Conservation (phyloP, 1,140 invertebrate genomes). For the Tetragonula clypearis region DNA sequence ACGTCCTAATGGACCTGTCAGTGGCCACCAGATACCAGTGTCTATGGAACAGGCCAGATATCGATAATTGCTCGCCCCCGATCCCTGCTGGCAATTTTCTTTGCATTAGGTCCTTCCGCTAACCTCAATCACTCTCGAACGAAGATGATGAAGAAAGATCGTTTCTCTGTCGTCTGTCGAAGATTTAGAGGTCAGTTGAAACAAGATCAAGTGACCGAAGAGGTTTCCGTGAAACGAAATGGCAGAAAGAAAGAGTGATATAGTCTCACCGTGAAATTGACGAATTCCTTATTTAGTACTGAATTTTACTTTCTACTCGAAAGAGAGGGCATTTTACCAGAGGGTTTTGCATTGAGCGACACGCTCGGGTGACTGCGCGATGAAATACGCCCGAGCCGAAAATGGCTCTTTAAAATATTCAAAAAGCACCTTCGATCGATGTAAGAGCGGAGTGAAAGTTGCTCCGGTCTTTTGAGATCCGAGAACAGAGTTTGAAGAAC, state of each 20-base stretch:
- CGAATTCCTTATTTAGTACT: no score
- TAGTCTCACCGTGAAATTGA: background rate
- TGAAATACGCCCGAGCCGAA: background rate
- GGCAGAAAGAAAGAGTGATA: background rate
- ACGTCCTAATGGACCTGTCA: conserved; percentile 41
- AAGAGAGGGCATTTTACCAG: no score
- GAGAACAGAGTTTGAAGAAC: no score
- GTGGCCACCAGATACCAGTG: conserved; percentile 2
- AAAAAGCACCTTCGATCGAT: background rate
- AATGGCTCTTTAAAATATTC: background rate
- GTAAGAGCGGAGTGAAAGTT: background rate
- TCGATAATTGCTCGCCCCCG: conserved; percentile 30
- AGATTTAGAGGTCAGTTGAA: background rate
- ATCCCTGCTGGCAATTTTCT: conserved; percentile 17
- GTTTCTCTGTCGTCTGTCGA: background rate
- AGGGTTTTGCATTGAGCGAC: no score
- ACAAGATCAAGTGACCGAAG: background rate
- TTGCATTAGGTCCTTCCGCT: background rate
- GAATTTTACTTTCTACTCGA: no score
- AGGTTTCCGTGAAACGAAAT: background rate
- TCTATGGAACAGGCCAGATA: conserved; percentile 11
- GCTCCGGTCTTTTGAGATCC: background rate
- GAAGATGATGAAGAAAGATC: no score
- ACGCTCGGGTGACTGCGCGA: no score
- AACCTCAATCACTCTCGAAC: background rate